Evolutionary conservation across 2,888 invertebrate genomes (phyloP), one percentile per base, ranked within the genome.

Genomic region (Agonopterix subpropinquella): DNA sequence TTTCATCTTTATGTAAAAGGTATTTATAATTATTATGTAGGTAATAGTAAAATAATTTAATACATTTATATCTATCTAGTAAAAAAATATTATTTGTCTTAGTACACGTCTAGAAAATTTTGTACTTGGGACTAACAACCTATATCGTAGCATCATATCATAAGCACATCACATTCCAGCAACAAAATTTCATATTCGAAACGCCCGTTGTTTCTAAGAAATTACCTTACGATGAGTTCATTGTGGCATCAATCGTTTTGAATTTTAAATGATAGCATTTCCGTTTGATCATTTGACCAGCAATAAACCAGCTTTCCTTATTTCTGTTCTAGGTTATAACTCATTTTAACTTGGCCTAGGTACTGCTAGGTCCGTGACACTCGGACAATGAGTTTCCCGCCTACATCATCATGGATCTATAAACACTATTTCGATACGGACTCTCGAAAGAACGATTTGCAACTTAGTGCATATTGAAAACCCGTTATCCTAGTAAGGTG

Each of bases 321-420:
- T 13, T 42, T 42, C 9, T 42, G 42, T 11, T 11, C 11, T 42
- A 11, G 42, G 13, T 42, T 13, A 42, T 39, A 11, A 39, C 10
- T 43, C 15, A 43, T 9, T 5, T 8, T 4, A 18, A 43, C 43
- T 43, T 28, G 7, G 28, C 28, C 28, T 28, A 28, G 28, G 28
- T 28, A 5, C 28, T 28, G 18, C 28, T 43, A 42, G 15, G 42
- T 42, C 13, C 11, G 42, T 9, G n/a, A 11, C 18, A 44, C 28
- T 35, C 35, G 18, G 44, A 44, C 44, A 28, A 44, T 44, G 28
- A 10, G 44, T 35, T 64, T 65, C 52, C 54, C 69, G 64, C 73
- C 77, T 70, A 72, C 74, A 61, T 58, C 45, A 51, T 55, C 65
- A 28, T 7, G 28, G 5, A 28, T 1, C 28, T 28, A 7, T 28